These are phyloP conservation scores for Tillus elongatus DNA, from an alignment of 2,888 invertebrate species.

Conservation along the genomic window DNA sequence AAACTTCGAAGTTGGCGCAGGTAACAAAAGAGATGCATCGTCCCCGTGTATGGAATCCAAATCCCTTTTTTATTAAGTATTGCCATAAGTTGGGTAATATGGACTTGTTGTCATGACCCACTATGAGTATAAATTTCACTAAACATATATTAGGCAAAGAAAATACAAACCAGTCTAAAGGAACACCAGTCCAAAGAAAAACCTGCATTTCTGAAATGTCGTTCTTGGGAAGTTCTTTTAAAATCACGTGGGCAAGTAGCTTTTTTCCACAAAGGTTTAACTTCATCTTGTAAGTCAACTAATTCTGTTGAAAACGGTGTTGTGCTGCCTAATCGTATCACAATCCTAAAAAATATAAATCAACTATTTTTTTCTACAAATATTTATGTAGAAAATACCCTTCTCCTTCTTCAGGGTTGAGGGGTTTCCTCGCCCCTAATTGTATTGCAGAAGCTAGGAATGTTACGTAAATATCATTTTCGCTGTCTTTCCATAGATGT, in stretches of 20 bases:
- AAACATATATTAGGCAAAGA: background rate
- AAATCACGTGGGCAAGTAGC: conserved; percentile 70
- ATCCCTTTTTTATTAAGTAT: no score
- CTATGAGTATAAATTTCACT: conserved; percentile 20
- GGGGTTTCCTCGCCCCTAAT: conserved; percentile 71
- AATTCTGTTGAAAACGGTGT: conserved; percentile 62
- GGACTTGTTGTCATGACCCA: no score
- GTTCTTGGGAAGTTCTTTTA: conserved; percentile 77
- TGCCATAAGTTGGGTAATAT: no score
- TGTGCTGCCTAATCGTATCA: conserved; percentile 71
- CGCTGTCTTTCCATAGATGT: conserved; percentile 69
- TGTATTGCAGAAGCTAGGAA: conserved; percentile 79
- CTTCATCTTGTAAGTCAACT: conserved; percentile 65
- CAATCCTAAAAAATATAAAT: conserved; percentile 49
- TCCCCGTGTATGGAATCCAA: no score
- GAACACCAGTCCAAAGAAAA: conserved; percentile 84
- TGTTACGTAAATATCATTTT: conserved; percentile 66
- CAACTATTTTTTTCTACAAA: background rate
- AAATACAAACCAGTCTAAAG: conserved; percentile 55
- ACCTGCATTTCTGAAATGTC: conserved; percentile 68
- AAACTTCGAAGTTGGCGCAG: no score
- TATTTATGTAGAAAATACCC: no score
- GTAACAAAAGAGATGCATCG: no score
- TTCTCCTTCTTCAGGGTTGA: conserved; percentile 76
- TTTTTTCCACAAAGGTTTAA: conserved; percentile 66